Percentiles rank a stretch among this genome's conserved stretches.
These are phyloP conservation scores for Dasyornis broadbenti DNA, from an alignment of 2,113 vertebrate genomes.

Conservation along the genomic window DNA sequence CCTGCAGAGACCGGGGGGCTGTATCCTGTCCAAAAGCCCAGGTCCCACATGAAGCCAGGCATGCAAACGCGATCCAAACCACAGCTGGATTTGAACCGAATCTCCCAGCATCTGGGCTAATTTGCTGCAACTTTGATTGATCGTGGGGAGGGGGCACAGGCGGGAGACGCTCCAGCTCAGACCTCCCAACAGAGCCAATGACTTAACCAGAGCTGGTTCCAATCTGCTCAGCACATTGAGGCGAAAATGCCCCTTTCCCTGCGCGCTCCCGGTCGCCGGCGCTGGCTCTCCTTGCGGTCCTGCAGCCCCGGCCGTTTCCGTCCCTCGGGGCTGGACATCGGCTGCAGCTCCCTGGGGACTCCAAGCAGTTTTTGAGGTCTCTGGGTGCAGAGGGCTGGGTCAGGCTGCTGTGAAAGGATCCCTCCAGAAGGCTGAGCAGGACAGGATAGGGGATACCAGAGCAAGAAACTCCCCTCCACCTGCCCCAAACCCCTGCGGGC, in stretches of 20 bases:
- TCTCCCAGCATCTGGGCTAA: constrained; percentile 65
- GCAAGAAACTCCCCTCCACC: not conserved
- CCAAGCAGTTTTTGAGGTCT: not conserved
- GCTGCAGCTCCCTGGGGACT: not conserved
- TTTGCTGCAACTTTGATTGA: constrained; percentile 64
- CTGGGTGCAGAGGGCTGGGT: not conserved
- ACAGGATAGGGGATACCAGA: not conserved
- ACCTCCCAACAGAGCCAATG: constrained; percentile 62
- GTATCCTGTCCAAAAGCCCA: constrained; percentile 61
- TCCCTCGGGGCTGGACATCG: not conserved
- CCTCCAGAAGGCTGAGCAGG: not conserved
- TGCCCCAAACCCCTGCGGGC: not conserved
- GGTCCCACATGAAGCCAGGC: constrained; percentile 61
- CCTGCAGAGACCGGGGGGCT: constrained; percentile 59
- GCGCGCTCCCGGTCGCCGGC: not conserved
- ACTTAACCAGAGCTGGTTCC: constrained; percentile 58
- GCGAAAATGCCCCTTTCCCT: constrained; percentile 21
- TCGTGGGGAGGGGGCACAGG: constrained; percentile 57
- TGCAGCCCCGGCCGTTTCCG: not conserved
- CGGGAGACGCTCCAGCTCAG: constrained; percentile 52
- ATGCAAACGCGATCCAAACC: constrained; percentile 54
- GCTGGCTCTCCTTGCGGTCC: not conserved
- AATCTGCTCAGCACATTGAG: constrained; percentile 48
- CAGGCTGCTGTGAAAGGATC: not conserved
- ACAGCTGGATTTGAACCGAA: constrained; percentile 58